A percentile compares a stretch with the other conserved stretches of the same genome.
phyloP scores from a whole-genome alignment of 2,888 invertebrate species.

The Deroplatys truncata region DNA sequence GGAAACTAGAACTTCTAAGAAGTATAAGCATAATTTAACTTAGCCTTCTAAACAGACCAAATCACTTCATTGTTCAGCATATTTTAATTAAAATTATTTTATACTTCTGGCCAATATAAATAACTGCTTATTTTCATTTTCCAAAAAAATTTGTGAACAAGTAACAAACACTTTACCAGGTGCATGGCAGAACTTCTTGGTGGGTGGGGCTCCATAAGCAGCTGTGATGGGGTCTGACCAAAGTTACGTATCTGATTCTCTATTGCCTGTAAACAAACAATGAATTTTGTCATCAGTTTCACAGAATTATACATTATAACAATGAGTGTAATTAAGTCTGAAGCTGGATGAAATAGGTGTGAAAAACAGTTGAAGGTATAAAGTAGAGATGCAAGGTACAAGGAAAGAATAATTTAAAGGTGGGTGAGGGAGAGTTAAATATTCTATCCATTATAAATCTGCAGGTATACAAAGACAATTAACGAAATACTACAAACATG shows the following conservation, averaged over 20 bases:
- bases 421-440: too few species aligned
- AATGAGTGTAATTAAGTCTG: not conserved
- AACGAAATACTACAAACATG: too few species aligned
- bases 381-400: too few species aligned
- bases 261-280: constrained; percentile 53
- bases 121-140: not conserved
- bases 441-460: too few species aligned
- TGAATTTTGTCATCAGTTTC: not conserved
- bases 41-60: not conserved
- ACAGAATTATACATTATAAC: not conserved
- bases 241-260: constrained; percentile 97
- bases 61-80: too few species aligned
- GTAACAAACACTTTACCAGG: constrained; percentile 52
- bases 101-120: not conserved
- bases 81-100: not conserved
- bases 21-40: not conserved
- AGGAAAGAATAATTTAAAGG: too few species aligned
- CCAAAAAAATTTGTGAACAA: not conserved
- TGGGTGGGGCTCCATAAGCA: constrained; percentile 97
- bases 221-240: constrained; percentile 97
- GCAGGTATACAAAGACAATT: too few species aligned
- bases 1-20: not conserved
- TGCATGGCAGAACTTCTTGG: constrained; percentile 95
- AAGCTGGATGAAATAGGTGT: not conserved
- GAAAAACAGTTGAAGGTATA: too few species aligned